These are phyloP conservation scores for Suncus etruscus DNA, from an alignment of 2,113 vertebrate genomes.

Conservation along the genomic window DNA sequence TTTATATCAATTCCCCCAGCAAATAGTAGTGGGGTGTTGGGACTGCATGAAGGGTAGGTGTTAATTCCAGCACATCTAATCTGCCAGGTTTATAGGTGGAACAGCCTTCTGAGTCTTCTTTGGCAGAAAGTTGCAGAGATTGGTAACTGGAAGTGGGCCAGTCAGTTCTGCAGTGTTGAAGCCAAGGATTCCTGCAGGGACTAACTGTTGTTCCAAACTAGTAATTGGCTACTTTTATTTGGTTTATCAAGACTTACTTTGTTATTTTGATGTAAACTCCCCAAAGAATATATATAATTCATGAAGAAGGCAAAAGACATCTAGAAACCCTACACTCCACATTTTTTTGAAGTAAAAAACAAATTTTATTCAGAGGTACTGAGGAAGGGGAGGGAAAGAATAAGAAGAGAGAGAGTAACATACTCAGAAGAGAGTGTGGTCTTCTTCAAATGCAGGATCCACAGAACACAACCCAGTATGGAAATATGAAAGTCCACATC, in stretches of 20 bases:
- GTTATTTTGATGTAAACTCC: not conserved
- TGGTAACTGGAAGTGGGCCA: not conserved
- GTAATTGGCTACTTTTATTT: not conserved
- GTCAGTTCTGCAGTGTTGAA: not conserved
- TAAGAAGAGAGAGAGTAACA: too few relatives aligned
- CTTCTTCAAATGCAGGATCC: too few relatives aligned
- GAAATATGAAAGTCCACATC: too few relatives aligned
- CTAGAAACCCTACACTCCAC: not conserved
- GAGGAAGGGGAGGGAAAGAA: too few relatives aligned
- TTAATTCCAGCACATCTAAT: not conserved
- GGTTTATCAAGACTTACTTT: constrained; percentile 2
- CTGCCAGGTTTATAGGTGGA: not conserved
- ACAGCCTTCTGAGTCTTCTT: not conserved
- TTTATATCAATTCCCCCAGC: too few relatives aligned
- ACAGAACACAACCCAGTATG: too few relatives aligned
- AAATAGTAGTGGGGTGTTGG: not conserved
- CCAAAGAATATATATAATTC: not conserved
- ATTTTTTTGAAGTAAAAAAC: too few relatives aligned
- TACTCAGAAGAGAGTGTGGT: too few relatives aligned
- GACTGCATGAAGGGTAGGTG: not conserved
- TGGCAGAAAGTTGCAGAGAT: not conserved
- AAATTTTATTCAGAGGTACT: too few relatives aligned
- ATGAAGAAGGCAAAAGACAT: constrained; percentile 2
- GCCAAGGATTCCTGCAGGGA: not conserved
- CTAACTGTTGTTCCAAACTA: not conserved